Conservation (phyloP, 1,140 invertebrate species). For the Brachionus rubens region DNA sequence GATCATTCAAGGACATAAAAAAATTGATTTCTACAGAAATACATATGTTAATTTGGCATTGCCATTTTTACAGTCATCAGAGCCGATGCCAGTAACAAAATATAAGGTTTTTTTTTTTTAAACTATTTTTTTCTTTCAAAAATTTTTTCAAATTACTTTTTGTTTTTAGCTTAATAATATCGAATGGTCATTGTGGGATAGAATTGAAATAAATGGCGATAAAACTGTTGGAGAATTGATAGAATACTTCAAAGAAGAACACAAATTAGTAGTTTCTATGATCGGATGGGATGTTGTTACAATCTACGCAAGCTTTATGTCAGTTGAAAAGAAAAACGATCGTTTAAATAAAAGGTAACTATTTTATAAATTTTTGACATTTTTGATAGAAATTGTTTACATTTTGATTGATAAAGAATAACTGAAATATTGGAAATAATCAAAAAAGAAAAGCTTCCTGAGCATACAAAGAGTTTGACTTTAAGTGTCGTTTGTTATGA, state of each 20-base stretch:
- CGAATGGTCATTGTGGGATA: conserved; percentile 96
- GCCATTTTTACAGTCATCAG: conserved; percentile 94
- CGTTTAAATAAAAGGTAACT: conserved; percentile 17
- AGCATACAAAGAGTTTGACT: conserved; percentile 30
- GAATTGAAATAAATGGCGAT: conserved; percentile 90
- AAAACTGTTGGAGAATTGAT: conserved; percentile 88
- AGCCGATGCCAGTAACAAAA: conserved; percentile 81
- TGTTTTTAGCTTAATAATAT: conserved; percentile 74
- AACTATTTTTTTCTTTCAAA: background rate
- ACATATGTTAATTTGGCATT: conserved; percentile 92
- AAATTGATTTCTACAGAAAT: conserved; percentile 79
- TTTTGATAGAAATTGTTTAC: background rate
- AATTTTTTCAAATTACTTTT: background rate
- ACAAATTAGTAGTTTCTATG: conserved; percentile 93
- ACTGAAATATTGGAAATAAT: conserved; percentile 39
- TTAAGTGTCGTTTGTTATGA: conserved; percentile 20
- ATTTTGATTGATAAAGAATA: background rate
- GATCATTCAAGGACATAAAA: conserved; percentile 59
- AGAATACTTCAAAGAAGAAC: conserved; percentile 82
- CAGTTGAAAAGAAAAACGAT: conserved; percentile 19
- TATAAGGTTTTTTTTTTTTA: conserved; percentile 56
- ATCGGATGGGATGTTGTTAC: conserved; percentile 78
- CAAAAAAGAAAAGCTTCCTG: conserved; percentile 18
- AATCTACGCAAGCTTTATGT: conserved; percentile 23
- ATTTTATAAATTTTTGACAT: background rate